Evolutionary conservation across 2,113 vertebrate genomes (phyloP).

Genomic region (Nestor notabilis): DNA sequence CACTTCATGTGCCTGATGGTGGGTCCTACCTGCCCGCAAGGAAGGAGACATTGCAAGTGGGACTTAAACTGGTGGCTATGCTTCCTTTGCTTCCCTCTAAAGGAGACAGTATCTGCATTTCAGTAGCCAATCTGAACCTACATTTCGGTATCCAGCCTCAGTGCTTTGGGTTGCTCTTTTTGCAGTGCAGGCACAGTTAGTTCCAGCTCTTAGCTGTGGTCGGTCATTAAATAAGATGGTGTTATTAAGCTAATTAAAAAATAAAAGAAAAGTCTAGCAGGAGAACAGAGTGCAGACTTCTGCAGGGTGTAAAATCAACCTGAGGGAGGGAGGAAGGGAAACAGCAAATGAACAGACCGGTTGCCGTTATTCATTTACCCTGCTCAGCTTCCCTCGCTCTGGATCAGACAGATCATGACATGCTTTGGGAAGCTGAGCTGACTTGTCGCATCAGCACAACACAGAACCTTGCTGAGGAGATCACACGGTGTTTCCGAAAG

Average conservation of each 20-base stretch:
- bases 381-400: background rate
- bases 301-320: slow-evolving; percentile 49
- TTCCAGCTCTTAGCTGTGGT: background rate
- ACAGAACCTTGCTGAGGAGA: background rate
- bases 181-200: background rate
- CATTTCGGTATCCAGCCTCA: background rate
- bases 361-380: background rate
- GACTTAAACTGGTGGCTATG: background rate
- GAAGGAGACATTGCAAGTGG: background rate
- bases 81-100: background rate
- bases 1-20: background rate
- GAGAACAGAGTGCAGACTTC: slow-evolving; percentile 30
- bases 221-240: slow-evolving; percentile 34
- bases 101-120: background rate
- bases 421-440: slow-evolving; percentile 23
- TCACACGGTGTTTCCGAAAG: slow-evolving; percentile 51
- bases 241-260: slow-evolving; percentile 58
- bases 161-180: background rate
- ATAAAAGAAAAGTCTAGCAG: slow-evolving; percentile 20
- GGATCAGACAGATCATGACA: slow-evolving; percentile 8
- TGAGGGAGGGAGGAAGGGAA: slow-evolving; percentile 44
- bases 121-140: background rate
- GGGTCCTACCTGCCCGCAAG: background rate
- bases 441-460: slow-evolving; percentile 59
- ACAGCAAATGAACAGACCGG: slow-evolving; percentile 24